Evolutionary conservation across 2,113 vertebrate species (phyloP).

Genomic region (Odontesthes bonariensis): DNA sequence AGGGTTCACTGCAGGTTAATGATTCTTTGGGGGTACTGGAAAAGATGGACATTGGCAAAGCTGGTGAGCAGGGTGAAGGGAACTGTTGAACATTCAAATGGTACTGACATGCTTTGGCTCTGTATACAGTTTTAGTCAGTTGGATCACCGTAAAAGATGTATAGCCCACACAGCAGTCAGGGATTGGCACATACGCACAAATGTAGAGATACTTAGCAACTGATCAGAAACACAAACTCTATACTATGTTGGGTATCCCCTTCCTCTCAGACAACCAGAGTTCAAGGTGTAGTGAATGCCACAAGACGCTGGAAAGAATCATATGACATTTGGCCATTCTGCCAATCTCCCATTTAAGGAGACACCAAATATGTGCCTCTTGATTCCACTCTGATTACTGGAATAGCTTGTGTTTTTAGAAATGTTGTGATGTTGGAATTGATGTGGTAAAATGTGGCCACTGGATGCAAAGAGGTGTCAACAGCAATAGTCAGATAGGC

Average conservation of each 20-base stretch:
- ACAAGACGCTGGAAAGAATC: not conserved
- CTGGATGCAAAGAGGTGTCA: too few species aligned
- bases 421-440: too few species aligned
- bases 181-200: not conserved
- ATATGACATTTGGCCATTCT: too few species aligned
- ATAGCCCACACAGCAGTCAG: constrained; percentile 15
- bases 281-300: not conserved
- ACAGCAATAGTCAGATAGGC: too few species aligned
- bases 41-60: constrained; percentile 27
- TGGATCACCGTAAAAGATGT: constrained; percentile 57
- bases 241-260: not conserved
- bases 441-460: too few species aligned
- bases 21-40: constrained; percentile 31
- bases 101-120: constrained; percentile 22
- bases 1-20: constrained; percentile 20
- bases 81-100: not conserved
- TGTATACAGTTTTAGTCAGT: constrained; percentile 49
- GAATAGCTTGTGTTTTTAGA: too few species aligned
- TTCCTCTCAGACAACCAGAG: not conserved
- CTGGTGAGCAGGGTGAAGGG: constrained; percentile 32
- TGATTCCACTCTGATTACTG: too few species aligned
- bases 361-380: too few species aligned
- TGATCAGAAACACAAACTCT: not conserved
- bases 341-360: too few species aligned
- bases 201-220: not conserved